phyloP scores from a whole-genome alignment of 2,113 vertebrate genomes.

The Microtus oregoni region DNA sequence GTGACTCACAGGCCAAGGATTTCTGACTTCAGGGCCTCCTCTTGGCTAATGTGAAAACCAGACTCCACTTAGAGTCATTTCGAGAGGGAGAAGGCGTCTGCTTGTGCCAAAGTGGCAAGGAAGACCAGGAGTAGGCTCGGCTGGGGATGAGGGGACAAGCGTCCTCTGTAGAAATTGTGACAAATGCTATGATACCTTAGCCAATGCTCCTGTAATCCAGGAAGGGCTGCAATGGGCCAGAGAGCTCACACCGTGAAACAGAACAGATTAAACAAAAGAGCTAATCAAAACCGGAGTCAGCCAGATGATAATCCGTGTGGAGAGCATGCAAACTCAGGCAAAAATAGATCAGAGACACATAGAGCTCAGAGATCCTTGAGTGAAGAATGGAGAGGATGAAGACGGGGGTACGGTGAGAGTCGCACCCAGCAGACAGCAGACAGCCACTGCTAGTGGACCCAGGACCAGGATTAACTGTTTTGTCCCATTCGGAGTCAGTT shows the following conservation, averaged over 20 bases:
- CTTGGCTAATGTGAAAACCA: slow-evolving; percentile 78
- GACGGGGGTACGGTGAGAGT: neutral
- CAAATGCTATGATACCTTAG: slow-evolving; percentile 47
- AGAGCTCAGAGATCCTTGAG: neutral
- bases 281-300: slow-evolving; percentile 59
- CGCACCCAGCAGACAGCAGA: neutral
- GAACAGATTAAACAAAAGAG: slow-evolving; percentile 73
- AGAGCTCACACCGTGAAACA: slow-evolving; percentile 49
- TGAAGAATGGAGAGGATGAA: neutral
- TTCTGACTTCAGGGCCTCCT: slow-evolving; percentile 75
- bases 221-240: slow-evolving; percentile 51
- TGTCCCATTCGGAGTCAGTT: neutral
- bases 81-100: neutral
- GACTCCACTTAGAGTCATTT: slow-evolving; percentile 51
- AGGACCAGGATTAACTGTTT: neutral
- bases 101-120: slow-evolving; percentile 34
- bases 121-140: neutral
- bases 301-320: slow-evolving; percentile 36
- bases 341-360: slow-evolving; percentile 75
- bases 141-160: neutral
- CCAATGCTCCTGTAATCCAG: slow-evolving; percentile 57
- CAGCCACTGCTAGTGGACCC: neutral
- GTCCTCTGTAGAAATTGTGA: slow-evolving; percentile 55
- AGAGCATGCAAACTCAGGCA: slow-evolving; percentile 10
- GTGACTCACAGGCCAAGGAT: slow-evolving; percentile 78